A percentile compares a stretch with the other conserved stretches of the same genome.
Evolutionary conservation across 92 coral and sea anemone species (phyloP).

Genomic region (Zoanthus sansibaricus): DNA sequence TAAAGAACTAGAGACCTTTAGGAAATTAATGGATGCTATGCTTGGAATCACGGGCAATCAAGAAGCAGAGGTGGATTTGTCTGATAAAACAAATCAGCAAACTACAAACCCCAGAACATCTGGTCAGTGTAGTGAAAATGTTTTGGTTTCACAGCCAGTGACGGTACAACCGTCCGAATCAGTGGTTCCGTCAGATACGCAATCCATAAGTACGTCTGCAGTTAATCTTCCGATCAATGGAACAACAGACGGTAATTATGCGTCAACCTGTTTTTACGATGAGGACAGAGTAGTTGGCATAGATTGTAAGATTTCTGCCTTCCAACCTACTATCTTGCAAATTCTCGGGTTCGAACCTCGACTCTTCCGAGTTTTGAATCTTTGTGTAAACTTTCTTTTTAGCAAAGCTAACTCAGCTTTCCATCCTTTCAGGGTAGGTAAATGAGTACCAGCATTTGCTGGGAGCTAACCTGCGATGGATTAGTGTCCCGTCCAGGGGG

Average conservation of each 20-base stretch:
- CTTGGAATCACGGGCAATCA: slow-evolving; percentile 60
- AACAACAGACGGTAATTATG: slow-evolving; percentile 1
- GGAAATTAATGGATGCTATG: slow-evolving; percentile 75
- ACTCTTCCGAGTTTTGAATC: too few species aligned
- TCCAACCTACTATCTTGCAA: too few species aligned
- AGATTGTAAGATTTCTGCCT: too few species aligned
- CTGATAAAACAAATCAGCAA: slow-evolving; percentile 33
- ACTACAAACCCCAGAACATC: slow-evolving; percentile 26
- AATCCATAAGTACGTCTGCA: not conserved
- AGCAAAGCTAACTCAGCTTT: too few species aligned
- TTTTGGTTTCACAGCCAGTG: slow-evolving; percentile 9
- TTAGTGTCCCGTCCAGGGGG: too few species aligned
- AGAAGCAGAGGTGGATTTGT: slow-evolving; percentile 24
- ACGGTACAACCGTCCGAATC: not conserved
- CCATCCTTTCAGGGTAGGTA: too few species aligned
- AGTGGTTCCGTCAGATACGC: not conserved
- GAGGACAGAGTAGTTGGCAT: too few species aligned
- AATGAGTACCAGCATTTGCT: too few species aligned
- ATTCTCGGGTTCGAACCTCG: too few species aligned
- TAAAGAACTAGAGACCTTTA: slow-evolving; percentile 78
- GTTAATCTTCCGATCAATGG: not conserved
- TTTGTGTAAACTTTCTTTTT: too few species aligned
- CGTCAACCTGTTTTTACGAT: not conserved
- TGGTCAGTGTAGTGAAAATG: slow-evolving; percentile 8
- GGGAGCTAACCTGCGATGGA: too few species aligned